phyloP scores from a whole-genome alignment of 2,113 vertebrate genomes.

The Calidris pugnax region DNA sequence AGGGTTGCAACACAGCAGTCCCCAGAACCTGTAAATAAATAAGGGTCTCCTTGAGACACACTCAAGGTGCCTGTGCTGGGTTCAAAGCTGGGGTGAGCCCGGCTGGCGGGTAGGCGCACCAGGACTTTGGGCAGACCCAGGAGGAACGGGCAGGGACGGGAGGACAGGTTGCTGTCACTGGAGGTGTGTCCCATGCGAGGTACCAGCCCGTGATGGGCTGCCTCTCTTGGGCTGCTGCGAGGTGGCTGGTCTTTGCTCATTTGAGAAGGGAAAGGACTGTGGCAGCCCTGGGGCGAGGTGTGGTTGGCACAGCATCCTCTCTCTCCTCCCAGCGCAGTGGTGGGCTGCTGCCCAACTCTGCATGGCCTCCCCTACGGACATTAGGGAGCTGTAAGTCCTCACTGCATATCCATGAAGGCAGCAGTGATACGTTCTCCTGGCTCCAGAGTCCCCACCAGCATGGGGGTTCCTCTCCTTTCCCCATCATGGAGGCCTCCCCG shows the following conservation, averaged over 20 bases:
- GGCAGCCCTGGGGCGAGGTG: accelerated
- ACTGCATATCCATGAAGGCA: neutral
- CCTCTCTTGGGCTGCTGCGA: neutral
- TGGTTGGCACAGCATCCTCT: neutral
- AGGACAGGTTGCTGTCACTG: neutral
- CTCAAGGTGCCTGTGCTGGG: neutral
- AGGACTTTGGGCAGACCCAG: neutral
- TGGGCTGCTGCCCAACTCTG: neutral
- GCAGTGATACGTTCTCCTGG: accelerated
- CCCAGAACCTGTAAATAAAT: neutral
- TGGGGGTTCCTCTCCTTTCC: neutral
- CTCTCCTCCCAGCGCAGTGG: accelerated
- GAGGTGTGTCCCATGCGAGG: neutral
- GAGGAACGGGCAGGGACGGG: neutral
- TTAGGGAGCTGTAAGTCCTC: neutral
- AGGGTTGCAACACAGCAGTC: neutral
- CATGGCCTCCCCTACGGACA: neutral
- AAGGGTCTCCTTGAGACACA: neutral
- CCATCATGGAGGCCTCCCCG: neutral
- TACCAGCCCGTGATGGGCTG: neutral
- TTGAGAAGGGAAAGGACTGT: neutral
- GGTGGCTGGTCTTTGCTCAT: neutral
- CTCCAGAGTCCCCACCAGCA: neutral
- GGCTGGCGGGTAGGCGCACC: neutral
- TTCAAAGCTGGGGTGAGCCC: neutral